phyloP scores from a whole-genome alignment of 2,113 vertebrate species.

The Dromaius novaehollandiae region DNA sequence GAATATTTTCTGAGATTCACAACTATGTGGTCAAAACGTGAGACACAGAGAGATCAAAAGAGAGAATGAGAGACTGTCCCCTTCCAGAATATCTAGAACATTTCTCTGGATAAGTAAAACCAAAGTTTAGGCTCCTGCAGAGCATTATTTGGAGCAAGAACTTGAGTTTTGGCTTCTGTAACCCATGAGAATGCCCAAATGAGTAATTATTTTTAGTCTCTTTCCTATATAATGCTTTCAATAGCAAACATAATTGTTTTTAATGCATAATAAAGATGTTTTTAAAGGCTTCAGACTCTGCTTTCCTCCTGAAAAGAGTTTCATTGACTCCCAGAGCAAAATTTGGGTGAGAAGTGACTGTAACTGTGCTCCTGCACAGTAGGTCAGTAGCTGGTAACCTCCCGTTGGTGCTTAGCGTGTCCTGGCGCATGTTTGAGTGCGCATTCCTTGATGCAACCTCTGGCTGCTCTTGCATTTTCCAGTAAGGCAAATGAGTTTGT shows the following conservation, averaged over 20 bases:
- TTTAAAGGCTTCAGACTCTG: not conserved
- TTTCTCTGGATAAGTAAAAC: not conserved
- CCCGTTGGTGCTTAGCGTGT: not conserved
- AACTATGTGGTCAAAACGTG: not conserved
- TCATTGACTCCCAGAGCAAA: not conserved
- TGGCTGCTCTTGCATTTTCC: not conserved
- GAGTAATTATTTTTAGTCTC: not conserved
- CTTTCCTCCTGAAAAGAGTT: not conserved
- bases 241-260: not conserved
- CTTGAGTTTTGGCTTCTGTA: not conserved
- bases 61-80: not conserved
- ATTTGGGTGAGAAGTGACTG: not conserved
- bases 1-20: not conserved
- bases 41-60: not conserved
- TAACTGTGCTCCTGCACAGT: not conserved
- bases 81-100: not conserved
- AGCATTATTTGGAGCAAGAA: not conserved
- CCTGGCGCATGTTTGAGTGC: not conserved
- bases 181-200: not conserved
- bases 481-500: fast-evolving
- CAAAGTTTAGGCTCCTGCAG: not conserved
- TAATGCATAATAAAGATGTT: not conserved
- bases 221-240: not conserved
- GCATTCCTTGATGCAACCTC: not conserved
- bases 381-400: not conserved